Conservation (phyloP, 92 coral and sea anemone genomes). For the Bergia puertoricense region DNA sequence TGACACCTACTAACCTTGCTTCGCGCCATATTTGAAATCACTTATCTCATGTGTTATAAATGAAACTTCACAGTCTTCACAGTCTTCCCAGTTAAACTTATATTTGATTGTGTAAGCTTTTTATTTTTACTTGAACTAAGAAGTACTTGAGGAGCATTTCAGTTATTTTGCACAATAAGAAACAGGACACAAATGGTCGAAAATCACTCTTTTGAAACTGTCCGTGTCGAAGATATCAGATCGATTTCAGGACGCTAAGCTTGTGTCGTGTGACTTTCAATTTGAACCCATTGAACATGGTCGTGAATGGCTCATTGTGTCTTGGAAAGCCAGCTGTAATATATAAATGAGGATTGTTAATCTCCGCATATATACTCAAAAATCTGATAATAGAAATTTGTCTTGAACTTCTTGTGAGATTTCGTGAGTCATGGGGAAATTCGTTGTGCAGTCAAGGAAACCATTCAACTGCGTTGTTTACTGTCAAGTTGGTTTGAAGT, state of each 20-base stretch:
- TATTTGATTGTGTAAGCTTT: neutral
- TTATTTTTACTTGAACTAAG: neutral
- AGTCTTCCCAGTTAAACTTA: neutral
- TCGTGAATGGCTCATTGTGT: constrained; percentile 17
- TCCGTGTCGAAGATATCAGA: neutral
- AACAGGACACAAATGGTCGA: neutral
- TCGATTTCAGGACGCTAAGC: neutral
- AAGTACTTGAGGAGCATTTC: neutral
- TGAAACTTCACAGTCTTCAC: neutral
- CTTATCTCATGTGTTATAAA: neutral
- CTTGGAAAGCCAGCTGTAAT: neutral
- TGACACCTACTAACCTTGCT: neutral
- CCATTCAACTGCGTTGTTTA: constrained; percentile 35
- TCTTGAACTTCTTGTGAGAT: neutral
- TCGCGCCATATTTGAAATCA: constrained; percentile 30
- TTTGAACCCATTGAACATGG: neutral
- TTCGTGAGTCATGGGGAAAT: neutral
- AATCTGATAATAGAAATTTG: neutral
- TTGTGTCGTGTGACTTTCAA: neutral
- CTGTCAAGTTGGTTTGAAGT: neutral
- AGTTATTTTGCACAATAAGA: neutral
- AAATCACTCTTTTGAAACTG: neutral
- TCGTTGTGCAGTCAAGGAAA: constrained; percentile 21
- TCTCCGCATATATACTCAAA: neutral
- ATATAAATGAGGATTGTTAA: neutral